Evolutionary conservation across 2,888 invertebrate species (phyloP).

Genomic region (Erebia ligea): DNA sequence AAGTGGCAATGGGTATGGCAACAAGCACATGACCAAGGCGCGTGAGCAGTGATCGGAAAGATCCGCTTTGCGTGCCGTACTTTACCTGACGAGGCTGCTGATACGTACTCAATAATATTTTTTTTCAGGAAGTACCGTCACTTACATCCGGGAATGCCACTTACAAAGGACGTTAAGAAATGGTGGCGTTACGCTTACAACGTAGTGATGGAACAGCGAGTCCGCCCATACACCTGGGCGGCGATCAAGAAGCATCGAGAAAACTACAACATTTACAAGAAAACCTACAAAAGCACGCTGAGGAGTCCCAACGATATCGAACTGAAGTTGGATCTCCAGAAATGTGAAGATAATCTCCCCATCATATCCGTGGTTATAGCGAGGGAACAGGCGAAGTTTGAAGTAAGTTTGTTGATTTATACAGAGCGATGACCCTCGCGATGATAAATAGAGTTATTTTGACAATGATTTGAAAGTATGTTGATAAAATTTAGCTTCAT

Average conservation of each 20-base stretch:
- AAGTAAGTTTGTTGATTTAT: conserved; percentile 71
- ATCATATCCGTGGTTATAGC: conserved; percentile 90
- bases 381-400: conserved; percentile 90
- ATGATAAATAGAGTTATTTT: too few species aligned
- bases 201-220: conserved; percentile 87
- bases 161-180: conserved; percentile 82
- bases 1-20: too few species aligned
- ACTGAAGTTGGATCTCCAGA: conserved; percentile 87
- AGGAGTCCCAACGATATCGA: conserved; percentile 89
- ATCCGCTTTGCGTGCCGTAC: too few species aligned
- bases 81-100: background rate
- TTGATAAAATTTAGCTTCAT: too few species aligned
- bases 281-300: conserved; percentile 87
- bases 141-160: conserved; percentile 83
- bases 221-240: conserved; percentile 89
- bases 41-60: too few species aligned
- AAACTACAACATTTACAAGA: conserved; percentile 87
- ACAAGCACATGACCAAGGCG: too few species aligned
- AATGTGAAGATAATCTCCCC: conserved; percentile 88
- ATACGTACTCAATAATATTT: background rate
- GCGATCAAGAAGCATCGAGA: conserved; percentile 86
- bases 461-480: too few species aligned
- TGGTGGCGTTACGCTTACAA: conserved; percentile 92
- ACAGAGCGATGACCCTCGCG: background rate
- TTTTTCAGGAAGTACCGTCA: conserved; percentile 83